A percentile compares a stretch with the other conserved stretches of the same genome.
phyloP scores from a whole-genome alignment of 2,888 invertebrate species.

The Zhengitettix transpicula region DNA sequence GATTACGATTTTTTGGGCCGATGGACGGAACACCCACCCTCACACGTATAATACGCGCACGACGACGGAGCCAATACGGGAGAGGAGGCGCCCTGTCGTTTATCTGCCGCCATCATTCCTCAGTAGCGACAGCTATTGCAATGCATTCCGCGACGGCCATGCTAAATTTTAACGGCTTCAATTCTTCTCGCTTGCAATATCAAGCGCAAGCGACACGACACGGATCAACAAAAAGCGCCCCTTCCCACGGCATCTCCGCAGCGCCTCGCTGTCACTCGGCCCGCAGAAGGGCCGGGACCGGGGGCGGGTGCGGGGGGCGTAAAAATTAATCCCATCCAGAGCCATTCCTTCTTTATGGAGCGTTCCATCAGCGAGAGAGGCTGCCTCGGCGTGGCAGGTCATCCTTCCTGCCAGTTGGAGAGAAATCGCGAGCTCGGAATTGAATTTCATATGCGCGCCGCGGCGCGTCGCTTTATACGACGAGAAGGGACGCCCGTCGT shows the following conservation, averaged over 20 bases:
- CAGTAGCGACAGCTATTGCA: slow-evolving; percentile 8
- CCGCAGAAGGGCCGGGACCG: too few relatives aligned
- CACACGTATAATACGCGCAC: background rate
- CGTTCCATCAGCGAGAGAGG: background rate
- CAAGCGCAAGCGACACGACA: background rate
- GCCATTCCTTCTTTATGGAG: slow-evolving; percentile 4
- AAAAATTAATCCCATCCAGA: slow-evolving; percentile 8
- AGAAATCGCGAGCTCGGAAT: slow-evolving; percentile 2
- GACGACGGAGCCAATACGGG: background rate
- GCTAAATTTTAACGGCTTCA: slow-evolving; percentile 9
- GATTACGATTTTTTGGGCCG: background rate
- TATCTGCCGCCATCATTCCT: background rate
- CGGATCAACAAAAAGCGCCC: background rate
- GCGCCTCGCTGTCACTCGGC: too few relatives aligned
- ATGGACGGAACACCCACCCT: background rate
- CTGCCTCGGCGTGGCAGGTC: background rate
- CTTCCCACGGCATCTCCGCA: background rate
- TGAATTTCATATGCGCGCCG: slow-evolving; percentile 10
- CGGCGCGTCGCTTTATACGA: background rate
- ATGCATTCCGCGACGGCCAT: slow-evolving; percentile 9
- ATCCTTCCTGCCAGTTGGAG: background rate
- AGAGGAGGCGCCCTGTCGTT: background rate
- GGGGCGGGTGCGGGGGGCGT: background rate
- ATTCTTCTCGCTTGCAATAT: slow-evolving; percentile 6
- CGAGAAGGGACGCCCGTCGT: background rate